Evolutionary conservation across 2,113 vertebrate genomes (phyloP).

Genomic region (Amia ocellicauda): DNA sequence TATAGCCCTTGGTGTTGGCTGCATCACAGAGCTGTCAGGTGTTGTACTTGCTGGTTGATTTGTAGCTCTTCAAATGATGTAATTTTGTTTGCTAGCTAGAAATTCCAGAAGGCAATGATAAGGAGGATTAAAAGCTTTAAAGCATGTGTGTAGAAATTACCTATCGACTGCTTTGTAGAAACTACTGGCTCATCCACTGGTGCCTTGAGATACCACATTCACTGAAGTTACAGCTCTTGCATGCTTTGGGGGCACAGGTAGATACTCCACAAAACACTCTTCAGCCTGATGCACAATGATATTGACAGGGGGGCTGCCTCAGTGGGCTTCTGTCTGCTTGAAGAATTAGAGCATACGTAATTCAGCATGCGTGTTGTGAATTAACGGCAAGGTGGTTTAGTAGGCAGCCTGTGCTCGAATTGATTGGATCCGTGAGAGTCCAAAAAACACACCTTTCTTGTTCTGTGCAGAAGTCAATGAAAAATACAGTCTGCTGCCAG

Average conservation of each 20-base stretch:
- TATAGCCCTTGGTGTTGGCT: not conserved
- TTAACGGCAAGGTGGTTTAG: too few relatives aligned
- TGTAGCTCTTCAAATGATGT: conserved; percentile 1
- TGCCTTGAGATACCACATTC: not conserved
- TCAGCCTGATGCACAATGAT: not conserved
- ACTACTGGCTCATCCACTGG: not conserved
- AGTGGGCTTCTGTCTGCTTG: not conserved
- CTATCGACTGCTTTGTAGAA: not conserved
- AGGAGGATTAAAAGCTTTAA: conserved; percentile 1
- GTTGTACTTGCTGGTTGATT: not conserved
- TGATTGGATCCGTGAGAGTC: not conserved
- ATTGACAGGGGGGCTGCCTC: not conserved
- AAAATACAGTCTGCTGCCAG: too few relatives aligned
- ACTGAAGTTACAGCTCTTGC: not conserved
- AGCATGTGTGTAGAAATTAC: not conserved
- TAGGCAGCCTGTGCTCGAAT: too few relatives aligned
- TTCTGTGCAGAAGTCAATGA: too few relatives aligned
- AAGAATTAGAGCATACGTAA: too few relatives aligned
- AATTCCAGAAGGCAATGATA: not conserved
- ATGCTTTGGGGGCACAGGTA: not conserved
- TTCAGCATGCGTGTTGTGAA: too few relatives aligned
- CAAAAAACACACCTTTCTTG: too few relatives aligned
- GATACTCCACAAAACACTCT: not conserved
- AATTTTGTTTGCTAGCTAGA: conserved; percentile 9
- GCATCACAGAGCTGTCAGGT: not conserved